phyloP scores from a whole-genome alignment of 1,140 invertebrate species.

The Bombus picipes region DNA sequence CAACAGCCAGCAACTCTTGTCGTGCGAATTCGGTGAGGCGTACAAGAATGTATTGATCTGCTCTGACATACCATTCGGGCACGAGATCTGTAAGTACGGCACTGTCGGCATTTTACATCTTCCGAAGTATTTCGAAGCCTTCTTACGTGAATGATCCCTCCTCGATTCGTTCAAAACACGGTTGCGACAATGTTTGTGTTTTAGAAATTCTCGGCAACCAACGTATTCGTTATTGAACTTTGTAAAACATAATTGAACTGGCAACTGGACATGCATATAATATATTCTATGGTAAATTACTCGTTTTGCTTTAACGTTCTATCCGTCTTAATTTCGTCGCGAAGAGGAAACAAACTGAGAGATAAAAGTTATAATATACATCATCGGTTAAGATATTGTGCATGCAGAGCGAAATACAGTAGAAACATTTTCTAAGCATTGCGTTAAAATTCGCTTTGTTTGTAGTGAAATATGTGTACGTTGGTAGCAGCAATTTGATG shows the following conservation, averaged over 20 bases:
- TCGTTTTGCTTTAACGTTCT: not conserved
- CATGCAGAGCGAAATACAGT: too few relatives aligned
- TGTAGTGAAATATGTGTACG: not conserved
- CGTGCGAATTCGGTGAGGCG: constrained; percentile 75
- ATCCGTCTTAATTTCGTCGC: not conserved
- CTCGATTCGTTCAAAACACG: constrained; percentile 29
- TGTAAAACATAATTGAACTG: not conserved
- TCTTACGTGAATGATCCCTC: constrained; percentile 40
- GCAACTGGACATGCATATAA: too few relatives aligned
- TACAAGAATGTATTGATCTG: constrained; percentile 81
- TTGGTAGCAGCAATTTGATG: constrained; percentile 22
- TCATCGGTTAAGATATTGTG: not conserved
- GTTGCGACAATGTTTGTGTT: not conserved
- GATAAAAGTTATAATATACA: not conserved
- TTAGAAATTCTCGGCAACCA: not conserved
- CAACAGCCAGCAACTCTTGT: constrained; percentile 61
- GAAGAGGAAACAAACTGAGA: not conserved
- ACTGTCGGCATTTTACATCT: constrained; percentile 77
- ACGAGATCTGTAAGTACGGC: constrained; percentile 75
- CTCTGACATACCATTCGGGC: constrained; percentile 77
- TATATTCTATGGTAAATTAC: not conserved
- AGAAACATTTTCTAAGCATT: not conserved
- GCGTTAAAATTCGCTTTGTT: not conserved
- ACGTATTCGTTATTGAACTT: not conserved
- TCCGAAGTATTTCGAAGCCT: constrained; percentile 63